A percentile compares a stretch with the other conserved stretches of the same genome.
These are phyloP conservation scores for Stomorhina lunata DNA, from an alignment of 2,888 invertebrate species.

Conservation along the genomic window DNA sequence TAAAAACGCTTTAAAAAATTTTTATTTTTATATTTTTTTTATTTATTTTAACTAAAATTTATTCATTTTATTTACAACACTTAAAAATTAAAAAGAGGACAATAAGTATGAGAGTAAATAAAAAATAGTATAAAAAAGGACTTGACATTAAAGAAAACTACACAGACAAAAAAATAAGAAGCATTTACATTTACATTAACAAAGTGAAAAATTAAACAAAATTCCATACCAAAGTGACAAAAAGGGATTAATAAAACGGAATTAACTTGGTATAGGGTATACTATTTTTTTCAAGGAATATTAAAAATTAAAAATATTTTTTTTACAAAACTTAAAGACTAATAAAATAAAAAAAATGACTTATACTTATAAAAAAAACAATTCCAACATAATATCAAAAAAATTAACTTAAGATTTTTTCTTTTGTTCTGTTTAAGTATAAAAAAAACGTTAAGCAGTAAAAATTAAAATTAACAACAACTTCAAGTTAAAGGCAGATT, in stretches of 20 bases:
- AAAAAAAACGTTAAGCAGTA: constrained; percentile 21
- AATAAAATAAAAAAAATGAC: constrained; percentile 55
- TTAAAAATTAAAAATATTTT: constrained; percentile 28
- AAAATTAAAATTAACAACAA: constrained; percentile 63
- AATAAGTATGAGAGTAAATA: constrained; percentile 39
- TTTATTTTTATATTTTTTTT: not conserved
- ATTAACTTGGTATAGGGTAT: constrained; percentile 35
- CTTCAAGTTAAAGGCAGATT: constrained; percentile 62
- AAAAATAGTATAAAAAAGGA: constrained; percentile 18
- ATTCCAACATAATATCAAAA: constrained; percentile 42
- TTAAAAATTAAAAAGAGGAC: constrained; percentile 55
- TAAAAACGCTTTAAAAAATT: constrained; percentile 4
- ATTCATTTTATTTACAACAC: constrained; percentile 64
- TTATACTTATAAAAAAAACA: constrained; percentile 52
- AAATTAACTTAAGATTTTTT: constrained; percentile 31
- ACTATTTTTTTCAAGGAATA: not conserved
- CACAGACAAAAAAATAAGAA: constrained; percentile 29
- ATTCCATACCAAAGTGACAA: constrained; percentile 59
- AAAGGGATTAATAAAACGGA: constrained; percentile 21
- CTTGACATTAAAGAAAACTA: not conserved
- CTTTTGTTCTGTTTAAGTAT: constrained; percentile 1
- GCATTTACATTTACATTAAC: constrained; percentile 3
- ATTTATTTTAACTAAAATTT: constrained; percentile 54
- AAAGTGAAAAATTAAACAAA: constrained; percentile 13
- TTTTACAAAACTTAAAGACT: constrained; percentile 65